Conservation (phyloP, 2,113 vertebrate genomes). For the Gambusia holbrooki region DNA sequence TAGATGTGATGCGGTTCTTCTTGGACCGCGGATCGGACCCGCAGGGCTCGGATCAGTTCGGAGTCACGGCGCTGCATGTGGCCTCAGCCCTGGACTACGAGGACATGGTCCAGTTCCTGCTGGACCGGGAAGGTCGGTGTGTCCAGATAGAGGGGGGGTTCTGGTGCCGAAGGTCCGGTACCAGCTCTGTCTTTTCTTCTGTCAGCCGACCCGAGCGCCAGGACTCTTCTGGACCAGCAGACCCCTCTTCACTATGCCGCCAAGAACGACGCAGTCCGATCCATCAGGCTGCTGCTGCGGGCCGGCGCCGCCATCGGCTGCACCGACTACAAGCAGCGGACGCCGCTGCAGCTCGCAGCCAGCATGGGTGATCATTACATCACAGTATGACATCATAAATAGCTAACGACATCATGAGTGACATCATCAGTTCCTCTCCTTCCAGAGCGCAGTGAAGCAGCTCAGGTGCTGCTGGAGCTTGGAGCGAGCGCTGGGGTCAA, state of each 20-base stretch:
- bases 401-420: neutral
- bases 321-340: slow-evolving; percentile 71
- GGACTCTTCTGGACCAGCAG: slow-evolving; percentile 60
- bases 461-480: slow-evolving; percentile 63
- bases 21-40: slow-evolving; percentile 70
- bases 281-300: slow-evolving; percentile 62
- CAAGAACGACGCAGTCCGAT: slow-evolving; percentile 65
- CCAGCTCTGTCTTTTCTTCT: neutral
- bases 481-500: slow-evolving; percentile 69
- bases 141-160: no score
- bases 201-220: slow-evolving; percentile 61
- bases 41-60: slow-evolving; percentile 57
- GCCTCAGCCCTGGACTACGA: slow-evolving; percentile 74
- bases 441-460: slow-evolving; percentile 71
- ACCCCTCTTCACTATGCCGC: slow-evolving; percentile 77
- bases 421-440: slow-evolving; percentile 3
- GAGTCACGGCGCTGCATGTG: slow-evolving; percentile 74
- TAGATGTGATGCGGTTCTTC: slow-evolving; percentile 78
- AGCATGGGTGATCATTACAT: slow-evolving; percentile 57
- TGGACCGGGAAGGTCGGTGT: slow-evolving; percentile 62
- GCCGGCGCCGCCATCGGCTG: slow-evolving; percentile 60
- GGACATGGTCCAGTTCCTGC: slow-evolving; percentile 75
- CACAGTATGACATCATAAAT: neutral
- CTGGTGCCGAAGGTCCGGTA: neutral
- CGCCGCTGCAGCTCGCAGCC: slow-evolving; percentile 73